Base-by-base conservation (phyloP, 2,888 invertebrate genomes). In the Argynnis bischoffii region DNA sequence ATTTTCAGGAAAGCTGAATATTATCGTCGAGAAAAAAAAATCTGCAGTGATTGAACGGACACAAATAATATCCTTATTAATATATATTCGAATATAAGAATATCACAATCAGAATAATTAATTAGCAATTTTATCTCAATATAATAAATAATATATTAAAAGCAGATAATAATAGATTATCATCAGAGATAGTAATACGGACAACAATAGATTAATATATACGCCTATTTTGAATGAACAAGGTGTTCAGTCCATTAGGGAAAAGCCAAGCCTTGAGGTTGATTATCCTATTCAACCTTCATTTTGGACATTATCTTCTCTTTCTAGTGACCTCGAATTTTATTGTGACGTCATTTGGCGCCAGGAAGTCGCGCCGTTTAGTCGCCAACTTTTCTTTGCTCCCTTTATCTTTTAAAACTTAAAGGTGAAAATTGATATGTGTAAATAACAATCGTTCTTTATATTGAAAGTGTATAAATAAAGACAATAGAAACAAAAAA, bases 331-430 rank as follows among this genome's bases (percentile, higher is more conserved):
- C 87, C 86, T 81, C 80, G 76, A 77, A 74, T 78, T 83, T 82
- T 78, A 69, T 77, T 69, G 69, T 85, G 84, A 88, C 87, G 86
- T 88, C 88, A 86, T 78, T 51, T 72, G 86, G 81, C 82, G 86
- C 80, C 87, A 18, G 16, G 6, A 6, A 63, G 87, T 72, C 87
- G 79, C 81, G 80, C 75, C 79, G 47, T 59, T 2, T 18, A 48
- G 79, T 69, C 78, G 80, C 78, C 76, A 69, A 73, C 74, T 73
- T 76, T 75, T 73, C 73, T 72, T 69, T 69, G 74, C 71, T 54
- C 65, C 64, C 63, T 69, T 63, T 56, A 63, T 69, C 56, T 64
- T 66, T 63, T 53, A 55, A 63, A 65, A 65, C 51, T 66, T 56
- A 51, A 53, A 69, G 26, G 11, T 41, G 11, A 41, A 41, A 41